Evolutionary conservation across 37 sponge, comb jelly and placozoan genomes (phyloP).

Genomic region (Halichondria panicea): DNA sequence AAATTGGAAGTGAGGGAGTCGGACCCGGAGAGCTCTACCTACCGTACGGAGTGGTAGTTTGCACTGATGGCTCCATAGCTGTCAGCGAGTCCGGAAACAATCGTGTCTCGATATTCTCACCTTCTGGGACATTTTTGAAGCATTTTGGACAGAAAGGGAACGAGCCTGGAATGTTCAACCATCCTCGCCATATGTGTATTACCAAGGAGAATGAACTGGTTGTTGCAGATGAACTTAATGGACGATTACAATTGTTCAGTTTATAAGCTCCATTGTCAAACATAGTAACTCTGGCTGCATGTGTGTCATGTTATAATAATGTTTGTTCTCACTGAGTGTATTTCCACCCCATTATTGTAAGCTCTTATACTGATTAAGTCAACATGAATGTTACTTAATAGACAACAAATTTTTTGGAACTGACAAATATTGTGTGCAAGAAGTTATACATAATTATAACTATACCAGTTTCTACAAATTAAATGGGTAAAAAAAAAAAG

Average conservation of each 20-base stretch:
- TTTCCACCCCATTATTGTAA: too few species aligned
- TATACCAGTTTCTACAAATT: too few species aligned
- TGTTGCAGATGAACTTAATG: slow-evolving; percentile 42
- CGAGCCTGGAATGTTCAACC: slow-evolving; percentile 22
- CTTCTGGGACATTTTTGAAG: slow-evolving; percentile 10
- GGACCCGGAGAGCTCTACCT: slow-evolving; percentile 21
- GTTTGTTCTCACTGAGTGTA: too few species aligned
- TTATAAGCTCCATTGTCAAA: too few species aligned
- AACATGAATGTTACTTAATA: too few species aligned
- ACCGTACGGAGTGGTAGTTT: slow-evolving; percentile 28
- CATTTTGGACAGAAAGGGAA: slow-evolving; percentile 29
- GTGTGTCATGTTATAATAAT: too few species aligned
- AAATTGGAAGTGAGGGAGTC: slow-evolving; percentile 22
- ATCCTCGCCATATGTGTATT: slow-evolving; percentile 35
- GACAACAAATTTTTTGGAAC: too few species aligned
- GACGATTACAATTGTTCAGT: slow-evolving; percentile 29
- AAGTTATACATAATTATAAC: too few species aligned
- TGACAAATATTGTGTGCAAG: too few species aligned
- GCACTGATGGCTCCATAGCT: slow-evolving; percentile 6
- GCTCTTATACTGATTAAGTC: too few species aligned
- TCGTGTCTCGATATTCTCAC: slow-evolving; percentile 35
- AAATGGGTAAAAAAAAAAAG: too few species aligned
- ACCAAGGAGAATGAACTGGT: slow-evolving; percentile 13
- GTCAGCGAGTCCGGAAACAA: slow-evolving; percentile 39
- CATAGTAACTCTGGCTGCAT: too few species aligned